phyloP scores from a whole-genome alignment of 2,113 vertebrate genomes.

The Ptyas mucosa region DNA sequence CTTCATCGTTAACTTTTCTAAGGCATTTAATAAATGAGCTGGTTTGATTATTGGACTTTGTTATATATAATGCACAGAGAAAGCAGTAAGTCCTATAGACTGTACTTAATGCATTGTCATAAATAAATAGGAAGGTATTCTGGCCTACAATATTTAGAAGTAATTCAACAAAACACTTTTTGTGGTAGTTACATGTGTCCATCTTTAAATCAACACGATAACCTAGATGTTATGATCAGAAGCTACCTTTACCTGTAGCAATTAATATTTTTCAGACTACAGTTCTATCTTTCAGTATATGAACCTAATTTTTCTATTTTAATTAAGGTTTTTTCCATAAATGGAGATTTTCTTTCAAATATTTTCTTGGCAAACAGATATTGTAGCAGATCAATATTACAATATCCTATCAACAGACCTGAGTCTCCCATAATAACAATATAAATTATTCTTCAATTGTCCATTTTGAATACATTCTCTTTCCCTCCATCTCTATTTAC shows the following conservation, averaged over 20 bases:
- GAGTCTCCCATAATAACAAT: background rate
- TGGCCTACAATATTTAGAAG: background rate
- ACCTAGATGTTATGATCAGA: background rate
- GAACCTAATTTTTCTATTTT: background rate
- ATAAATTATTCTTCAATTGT: background rate
- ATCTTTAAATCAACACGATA: background rate
- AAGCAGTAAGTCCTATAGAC: background rate
- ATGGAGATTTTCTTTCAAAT: background rate
- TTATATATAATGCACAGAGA: background rate
- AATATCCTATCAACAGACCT: background rate
- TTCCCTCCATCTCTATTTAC: background rate
- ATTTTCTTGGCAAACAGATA: background rate
- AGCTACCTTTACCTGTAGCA: background rate
- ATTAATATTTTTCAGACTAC: background rate
- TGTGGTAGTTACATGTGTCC: background rate
- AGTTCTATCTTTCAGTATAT: background rate
- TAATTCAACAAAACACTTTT: background rate
- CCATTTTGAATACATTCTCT: background rate
- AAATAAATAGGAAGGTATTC: background rate
- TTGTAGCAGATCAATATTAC: fast-evolving
- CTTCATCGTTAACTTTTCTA: background rate
- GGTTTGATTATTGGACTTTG: background rate
- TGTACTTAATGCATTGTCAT: background rate
- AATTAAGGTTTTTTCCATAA: background rate
- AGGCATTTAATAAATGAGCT: background rate